Conservation (phyloP, 2,113 vertebrate species). For the Cygnus atratus region DNA sequence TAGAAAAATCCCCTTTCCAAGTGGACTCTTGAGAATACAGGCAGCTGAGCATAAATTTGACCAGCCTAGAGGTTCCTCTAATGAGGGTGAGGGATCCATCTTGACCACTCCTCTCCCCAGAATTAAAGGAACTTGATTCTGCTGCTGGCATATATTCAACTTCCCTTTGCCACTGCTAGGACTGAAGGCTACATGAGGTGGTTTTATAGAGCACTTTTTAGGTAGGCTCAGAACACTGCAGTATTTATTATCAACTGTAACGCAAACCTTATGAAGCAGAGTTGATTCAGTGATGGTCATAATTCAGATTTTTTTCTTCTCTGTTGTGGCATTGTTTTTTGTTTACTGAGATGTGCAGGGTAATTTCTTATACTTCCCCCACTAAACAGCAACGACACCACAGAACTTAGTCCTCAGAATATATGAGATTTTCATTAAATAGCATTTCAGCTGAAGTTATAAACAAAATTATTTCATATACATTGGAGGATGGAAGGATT, state of each 20-base stretch:
- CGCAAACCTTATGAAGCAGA: background rate
- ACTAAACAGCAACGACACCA: background rate
- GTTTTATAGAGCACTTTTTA: background rate
- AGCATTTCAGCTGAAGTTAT: background rate
- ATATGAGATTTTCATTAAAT: background rate
- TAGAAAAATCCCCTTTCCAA: background rate
- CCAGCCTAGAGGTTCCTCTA: background rate
- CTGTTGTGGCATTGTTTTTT: background rate
- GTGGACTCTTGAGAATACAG: background rate
- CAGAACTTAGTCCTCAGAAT: background rate
- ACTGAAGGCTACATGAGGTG: background rate
- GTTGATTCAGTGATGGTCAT: background rate
- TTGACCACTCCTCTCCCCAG: background rate
- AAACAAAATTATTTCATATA: background rate
- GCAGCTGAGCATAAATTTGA: background rate
- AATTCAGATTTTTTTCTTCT: conserved; percentile 2
- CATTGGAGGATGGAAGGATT: background rate
- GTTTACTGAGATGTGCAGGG: background rate
- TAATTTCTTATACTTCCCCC: background rate
- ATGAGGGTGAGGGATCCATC: background rate
- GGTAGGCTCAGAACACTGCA: background rate
- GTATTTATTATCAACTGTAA: background rate
- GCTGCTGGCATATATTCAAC: background rate
- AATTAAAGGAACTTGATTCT: background rate
- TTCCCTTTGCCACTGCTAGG: background rate